A percentile compares a stretch with the other conserved stretches of the same genome.
These are phyloP conservation scores for Callinectes sapidus DNA, from an alignment of 2,888 invertebrate genomes.

Conservation along the genomic window DNA sequence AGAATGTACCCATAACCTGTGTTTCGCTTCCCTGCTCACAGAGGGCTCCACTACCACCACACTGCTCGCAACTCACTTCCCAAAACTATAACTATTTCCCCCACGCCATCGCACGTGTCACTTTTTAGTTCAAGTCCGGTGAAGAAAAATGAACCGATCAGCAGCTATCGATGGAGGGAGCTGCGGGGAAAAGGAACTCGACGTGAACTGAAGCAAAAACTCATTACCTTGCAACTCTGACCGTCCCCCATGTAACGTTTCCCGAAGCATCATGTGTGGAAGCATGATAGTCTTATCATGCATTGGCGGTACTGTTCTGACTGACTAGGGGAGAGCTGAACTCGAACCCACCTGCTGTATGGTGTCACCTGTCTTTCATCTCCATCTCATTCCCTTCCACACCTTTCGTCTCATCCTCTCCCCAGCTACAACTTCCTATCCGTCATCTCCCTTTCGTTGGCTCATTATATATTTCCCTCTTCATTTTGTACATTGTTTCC, in stretches of 20 bases:
- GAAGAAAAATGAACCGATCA: neutral
- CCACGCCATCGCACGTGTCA: neutral
- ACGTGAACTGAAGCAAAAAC: constrained; percentile 29
- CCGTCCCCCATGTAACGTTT: constrained; percentile 40
- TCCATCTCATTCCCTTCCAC: neutral
- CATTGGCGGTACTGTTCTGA: neutral
- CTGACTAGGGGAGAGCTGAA: neutral
- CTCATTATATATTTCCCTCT: neutral
- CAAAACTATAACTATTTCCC: constrained; percentile 37
- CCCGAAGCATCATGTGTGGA: constrained; percentile 44
- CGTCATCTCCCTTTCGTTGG: neutral
- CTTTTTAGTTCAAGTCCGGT: neutral
- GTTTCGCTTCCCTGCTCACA: constrained; percentile 47
- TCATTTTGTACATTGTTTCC: neutral
- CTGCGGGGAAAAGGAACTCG: neutral
- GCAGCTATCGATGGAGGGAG: neutral
- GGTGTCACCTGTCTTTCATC: neutral
- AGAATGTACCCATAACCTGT: constrained; percentile 56
- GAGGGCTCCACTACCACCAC: constrained; percentile 51
- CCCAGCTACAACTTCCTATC: neutral
- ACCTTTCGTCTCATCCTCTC: neutral
- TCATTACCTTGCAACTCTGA: constrained; percentile 36
- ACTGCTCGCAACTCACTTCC: neutral
- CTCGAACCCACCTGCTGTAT: neutral
- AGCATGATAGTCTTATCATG: constrained; percentile 10